Percentiles rank a stretch among this genome's conserved stretches.
These are phyloP conservation scores for Hanleya hanleyi DNA, from an alignment of 2,888 invertebrate species.

Conservation along the genomic window DNA sequence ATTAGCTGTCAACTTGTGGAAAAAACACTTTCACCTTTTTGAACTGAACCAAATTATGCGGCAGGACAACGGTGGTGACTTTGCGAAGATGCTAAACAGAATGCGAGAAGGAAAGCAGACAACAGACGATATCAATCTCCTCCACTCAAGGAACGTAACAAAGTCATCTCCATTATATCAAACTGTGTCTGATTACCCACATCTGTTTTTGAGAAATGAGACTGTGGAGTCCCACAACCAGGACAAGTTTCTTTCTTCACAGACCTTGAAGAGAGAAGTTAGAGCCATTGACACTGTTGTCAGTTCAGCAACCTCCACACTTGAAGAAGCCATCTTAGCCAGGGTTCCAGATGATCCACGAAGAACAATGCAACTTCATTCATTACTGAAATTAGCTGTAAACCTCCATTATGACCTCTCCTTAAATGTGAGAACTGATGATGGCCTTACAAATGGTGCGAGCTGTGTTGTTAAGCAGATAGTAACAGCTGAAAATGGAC, in stretches of 20 bases:
- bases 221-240: constrained; percentile 6
- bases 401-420: background rate
- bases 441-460: constrained; percentile 13
- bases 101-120: constrained; percentile 5
- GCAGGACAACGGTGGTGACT: constrained; percentile 17
- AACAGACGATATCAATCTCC: background rate
- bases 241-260: background rate
- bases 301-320: background rate
- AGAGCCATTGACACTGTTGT: background rate
- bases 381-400: background rate
- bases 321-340: background rate
- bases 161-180: background rate
- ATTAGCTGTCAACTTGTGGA: constrained; percentile 39
- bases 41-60: constrained; percentile 42
- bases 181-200: background rate
- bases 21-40: constrained; percentile 33
- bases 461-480: background rate
- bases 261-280: background rate
- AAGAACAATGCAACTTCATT: constrained; percentile 13
- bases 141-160: background rate
- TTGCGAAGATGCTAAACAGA: constrained; percentile 9
- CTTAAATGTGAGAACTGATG: background rate
- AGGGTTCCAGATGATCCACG: background rate
- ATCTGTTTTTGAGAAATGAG: background rate
- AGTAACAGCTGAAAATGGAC: background rate